These are phyloP conservation scores for Latrodectus elegans DNA, from an alignment of 2,888 invertebrate genomes.

Conservation along the genomic window DNA sequence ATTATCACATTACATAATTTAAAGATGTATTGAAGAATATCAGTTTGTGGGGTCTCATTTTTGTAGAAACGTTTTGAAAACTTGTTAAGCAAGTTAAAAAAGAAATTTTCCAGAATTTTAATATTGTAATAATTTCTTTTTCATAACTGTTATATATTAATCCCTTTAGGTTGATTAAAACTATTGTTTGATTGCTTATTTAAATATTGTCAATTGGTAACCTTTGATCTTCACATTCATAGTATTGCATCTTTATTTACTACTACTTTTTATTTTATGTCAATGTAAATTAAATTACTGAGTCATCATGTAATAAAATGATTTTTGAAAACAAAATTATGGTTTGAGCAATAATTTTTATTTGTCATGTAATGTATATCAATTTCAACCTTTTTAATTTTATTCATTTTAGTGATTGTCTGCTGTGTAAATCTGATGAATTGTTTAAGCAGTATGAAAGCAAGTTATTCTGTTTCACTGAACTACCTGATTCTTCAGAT, in stretches of 20 bases:
- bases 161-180: too few relatives aligned
- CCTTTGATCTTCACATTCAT: too few relatives aligned
- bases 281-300: background rate
- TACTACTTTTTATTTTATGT: background rate
- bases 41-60: too few relatives aligned
- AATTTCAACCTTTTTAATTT: background rate
- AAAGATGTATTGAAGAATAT: too few relatives aligned
- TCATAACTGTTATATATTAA: too few relatives aligned
- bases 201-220: too few relatives aligned
- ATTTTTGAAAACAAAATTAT: background rate
- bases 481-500: conserved; percentile 56
- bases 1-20: too few relatives aligned
- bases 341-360: background rate
- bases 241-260: background rate
- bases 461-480: conserved; percentile 74
- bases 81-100: too few relatives aligned
- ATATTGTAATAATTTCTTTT: too few relatives aligned
- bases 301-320: background rate
- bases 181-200: too few relatives aligned
- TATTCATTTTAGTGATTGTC: conserved; percentile 73
- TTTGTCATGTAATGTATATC: background rate
- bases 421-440: conserved; percentile 74
- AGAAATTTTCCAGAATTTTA: too few relatives aligned
- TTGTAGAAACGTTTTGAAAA: too few relatives aligned
- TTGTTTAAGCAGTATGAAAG: conserved; percentile 74